Evolutionary conservation across 2,113 vertebrate genomes (phyloP).

Genomic region (Xenopus tropicalis): DNA sequence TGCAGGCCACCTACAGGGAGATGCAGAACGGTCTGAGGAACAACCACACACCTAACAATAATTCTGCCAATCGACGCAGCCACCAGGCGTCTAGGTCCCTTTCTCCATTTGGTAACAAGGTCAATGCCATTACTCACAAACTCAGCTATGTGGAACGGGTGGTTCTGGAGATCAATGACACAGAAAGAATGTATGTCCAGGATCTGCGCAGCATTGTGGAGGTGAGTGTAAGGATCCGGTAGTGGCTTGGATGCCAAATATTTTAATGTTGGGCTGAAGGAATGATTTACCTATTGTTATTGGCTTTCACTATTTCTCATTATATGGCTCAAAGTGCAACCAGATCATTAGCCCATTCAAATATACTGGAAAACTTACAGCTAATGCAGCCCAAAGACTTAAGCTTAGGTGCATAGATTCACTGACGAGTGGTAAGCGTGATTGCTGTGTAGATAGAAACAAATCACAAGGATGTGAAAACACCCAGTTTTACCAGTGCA

Average conservation of each 20-base stretch:
- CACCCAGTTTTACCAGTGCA: no score
- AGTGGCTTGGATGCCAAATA: background rate
- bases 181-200: constrained; percentile 87
- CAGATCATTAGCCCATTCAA: no score
- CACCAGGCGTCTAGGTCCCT: constrained; percentile 30
- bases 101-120: constrained; percentile 63
- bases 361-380: no score
- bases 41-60: constrained; percentile 63
- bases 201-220: constrained; percentile 91
- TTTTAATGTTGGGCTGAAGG: no score
- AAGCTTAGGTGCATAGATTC: no score
- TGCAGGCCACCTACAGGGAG: background rate
- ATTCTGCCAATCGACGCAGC: constrained; percentile 48
- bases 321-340: no score
- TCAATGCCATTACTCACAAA: constrained; percentile 61
- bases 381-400: no score
- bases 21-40: background rate
- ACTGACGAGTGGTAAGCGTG: no score
- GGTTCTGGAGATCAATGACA: constrained; percentile 92
- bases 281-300: no score
- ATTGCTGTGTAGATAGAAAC: no score
- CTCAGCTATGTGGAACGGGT: constrained; percentile 87
- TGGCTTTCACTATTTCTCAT: no score
- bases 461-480: no score
- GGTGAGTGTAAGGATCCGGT: constrained; percentile 63